These are phyloP conservation scores for Nannoperca australis DNA, from an alignment of 2,797 vertebrate species.

Conservation along the genomic window DNA sequence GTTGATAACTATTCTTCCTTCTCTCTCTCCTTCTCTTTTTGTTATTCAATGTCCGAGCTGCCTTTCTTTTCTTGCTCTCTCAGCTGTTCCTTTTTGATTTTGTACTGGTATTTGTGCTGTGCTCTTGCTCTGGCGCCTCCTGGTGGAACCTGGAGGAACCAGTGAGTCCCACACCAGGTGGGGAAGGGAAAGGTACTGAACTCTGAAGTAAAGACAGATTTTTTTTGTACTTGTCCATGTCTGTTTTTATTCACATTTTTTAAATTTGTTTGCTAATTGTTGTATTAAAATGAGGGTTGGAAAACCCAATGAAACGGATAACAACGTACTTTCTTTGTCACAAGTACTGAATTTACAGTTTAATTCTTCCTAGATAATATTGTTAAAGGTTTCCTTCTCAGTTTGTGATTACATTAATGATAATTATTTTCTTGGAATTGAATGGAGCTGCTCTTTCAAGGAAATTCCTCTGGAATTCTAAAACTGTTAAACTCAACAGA, in stretches of 20 bases:
- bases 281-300: slow-evolving; percentile 75
- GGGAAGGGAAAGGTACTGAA: slow-evolving; percentile 81
- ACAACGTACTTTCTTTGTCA: slow-evolving; percentile 51
- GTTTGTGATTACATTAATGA: neutral
- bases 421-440: neutral
- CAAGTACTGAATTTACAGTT: neutral
- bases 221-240: slow-evolving; percentile 80
- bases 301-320: slow-evolving; percentile 40
- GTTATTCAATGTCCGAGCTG: slow-evolving; percentile 82
- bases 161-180: slow-evolving; percentile 65
- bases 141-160: slow-evolving; percentile 77
- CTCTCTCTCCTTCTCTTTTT: slow-evolving; percentile 72
- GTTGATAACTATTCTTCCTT: slow-evolving; percentile 76
- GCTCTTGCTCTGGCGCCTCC: slow-evolving; percentile 83
- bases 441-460: neutral
- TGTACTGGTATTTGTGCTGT: slow-evolving; percentile 86
- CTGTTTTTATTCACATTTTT: slow-evolving; percentile 70
- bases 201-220: slow-evolving; percentile 83
- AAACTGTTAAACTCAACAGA: neutral
- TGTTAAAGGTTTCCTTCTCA: neutral
- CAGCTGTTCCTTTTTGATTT: slow-evolving; percentile 77
- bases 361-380: neutral
- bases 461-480: neutral
- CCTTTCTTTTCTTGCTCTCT: slow-evolving; percentile 81
- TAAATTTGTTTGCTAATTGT: slow-evolving; percentile 71